Conservation (phyloP, 2,888 invertebrate genomes). For the Pyrochroa serraticornis region DNA sequence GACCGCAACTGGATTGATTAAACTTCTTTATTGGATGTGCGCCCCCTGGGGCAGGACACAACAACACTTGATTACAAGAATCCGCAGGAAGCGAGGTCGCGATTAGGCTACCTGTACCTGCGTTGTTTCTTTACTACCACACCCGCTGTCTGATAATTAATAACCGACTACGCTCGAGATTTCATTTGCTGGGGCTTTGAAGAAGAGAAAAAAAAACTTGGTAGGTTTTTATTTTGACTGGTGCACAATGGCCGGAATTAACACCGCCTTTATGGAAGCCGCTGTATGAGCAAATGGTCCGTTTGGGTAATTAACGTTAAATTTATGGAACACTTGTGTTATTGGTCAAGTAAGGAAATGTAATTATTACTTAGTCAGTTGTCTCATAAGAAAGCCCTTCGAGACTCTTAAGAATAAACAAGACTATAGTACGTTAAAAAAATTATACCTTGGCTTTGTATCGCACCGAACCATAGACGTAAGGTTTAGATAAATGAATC, state of each 20-base stretch:
- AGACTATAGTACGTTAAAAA: too few species aligned
- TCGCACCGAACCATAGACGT: too few species aligned
- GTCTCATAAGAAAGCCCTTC: too few species aligned
- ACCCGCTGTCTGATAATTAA: constrained; percentile 25
- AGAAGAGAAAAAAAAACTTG: constrained; percentile 23
- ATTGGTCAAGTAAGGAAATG: too few species aligned
- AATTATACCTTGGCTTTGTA: too few species aligned
- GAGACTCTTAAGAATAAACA: too few species aligned
- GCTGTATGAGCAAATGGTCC: constrained; percentile 22
- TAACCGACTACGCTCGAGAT: constrained; percentile 18
- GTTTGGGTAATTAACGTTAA: constrained; percentile 12
- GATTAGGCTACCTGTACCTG: constrained; percentile 38
- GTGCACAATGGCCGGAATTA: constrained; percentile 38
- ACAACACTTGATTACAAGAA: constrained; percentile 41
- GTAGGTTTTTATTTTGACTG: constrained; percentile 43
- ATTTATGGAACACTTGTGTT: too few species aligned
- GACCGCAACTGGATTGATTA: constrained; percentile 14
- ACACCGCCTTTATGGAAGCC: constrained; percentile 27
- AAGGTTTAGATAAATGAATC: too few species aligned
- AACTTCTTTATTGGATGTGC: constrained; percentile 20
- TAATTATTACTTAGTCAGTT: too few species aligned
- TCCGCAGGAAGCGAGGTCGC: constrained; percentile 39
- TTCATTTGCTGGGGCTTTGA: constrained; percentile 34
- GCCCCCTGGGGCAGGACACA: constrained; percentile 27
- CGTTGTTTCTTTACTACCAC: constrained; percentile 27